Evolutionary conservation across 2,888 invertebrate genomes (phyloP).

Genomic region (Stratiomys singularior): DNA sequence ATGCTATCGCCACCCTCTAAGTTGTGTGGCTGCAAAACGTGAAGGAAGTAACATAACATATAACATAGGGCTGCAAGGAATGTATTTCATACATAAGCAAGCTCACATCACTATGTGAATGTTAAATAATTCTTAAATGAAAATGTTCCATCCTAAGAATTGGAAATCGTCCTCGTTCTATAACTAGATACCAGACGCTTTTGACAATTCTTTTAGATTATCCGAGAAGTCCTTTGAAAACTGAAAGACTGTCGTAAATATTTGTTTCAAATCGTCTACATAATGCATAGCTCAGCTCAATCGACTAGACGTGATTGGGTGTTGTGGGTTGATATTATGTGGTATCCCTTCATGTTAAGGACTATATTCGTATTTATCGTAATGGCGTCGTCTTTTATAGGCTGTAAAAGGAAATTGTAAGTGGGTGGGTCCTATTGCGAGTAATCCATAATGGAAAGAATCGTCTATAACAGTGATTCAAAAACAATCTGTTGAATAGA

Average conservation of each 20-base stretch:
- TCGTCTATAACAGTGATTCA: slow-evolving; percentile 37
- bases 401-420: slow-evolving; percentile 5
- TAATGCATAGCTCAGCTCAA: neutral
- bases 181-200: no score
- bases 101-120: no score
- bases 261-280: no score
- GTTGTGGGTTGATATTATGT: neutral
- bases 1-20: slow-evolving; percentile 13
- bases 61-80: no score
- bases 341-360: neutral
- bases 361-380: neutral
- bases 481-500: slow-evolving; percentile 46
- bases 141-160: no score
- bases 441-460: slow-evolving; percentile 8
- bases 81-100: no score
- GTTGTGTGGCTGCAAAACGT: neutral
- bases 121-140: no score
- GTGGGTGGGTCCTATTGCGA: neutral
- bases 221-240: no score
- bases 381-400: slow-evolving; percentile 25
- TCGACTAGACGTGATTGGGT: slow-evolving; percentile 5
- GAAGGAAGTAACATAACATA: neutral
- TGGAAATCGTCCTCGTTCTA: no score
- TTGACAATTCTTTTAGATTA: no score
- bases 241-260: no score